Percentiles rank a stretch among this genome's conserved stretches.
phyloP scores from a whole-genome alignment of 2,888 invertebrate genomes.

The Eremobia ochroleuca region DNA sequence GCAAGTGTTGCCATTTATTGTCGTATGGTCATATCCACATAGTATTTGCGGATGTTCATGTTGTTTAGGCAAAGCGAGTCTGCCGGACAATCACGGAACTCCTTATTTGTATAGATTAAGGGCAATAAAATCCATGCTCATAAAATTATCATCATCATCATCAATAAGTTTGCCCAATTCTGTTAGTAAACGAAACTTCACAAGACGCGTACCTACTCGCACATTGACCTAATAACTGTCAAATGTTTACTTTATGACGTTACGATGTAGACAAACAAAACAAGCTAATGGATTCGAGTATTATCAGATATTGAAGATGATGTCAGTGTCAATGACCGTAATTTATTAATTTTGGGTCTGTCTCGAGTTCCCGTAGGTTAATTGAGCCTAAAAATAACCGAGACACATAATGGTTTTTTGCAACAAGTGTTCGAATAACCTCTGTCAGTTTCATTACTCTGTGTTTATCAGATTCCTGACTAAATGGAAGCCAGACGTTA shows the following conservation, averaged over 20 bases:
- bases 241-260: conserved; percentile 53
- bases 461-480: conserved; percentile 72
- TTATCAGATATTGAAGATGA: conserved; percentile 47
- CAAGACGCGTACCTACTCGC: conserved; percentile 37
- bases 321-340: conserved; percentile 52
- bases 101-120: conserved; percentile 22
- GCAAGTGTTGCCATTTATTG: too few relatives aligned
- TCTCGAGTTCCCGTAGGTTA: conserved; percentile 39
- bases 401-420: conserved; percentile 14
- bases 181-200: conserved; percentile 53
- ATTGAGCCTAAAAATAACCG: conserved; percentile 33
- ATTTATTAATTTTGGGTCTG: conserved; percentile 42
- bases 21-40: background rate
- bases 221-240: conserved; percentile 58
- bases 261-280: conserved; percentile 52
- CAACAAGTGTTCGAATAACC: conserved; percentile 2
- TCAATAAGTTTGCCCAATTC: conserved; percentile 26
- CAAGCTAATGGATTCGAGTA: conserved; percentile 47
- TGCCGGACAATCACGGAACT: conserved; percentile 8
- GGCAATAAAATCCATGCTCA: conserved; percentile 36
- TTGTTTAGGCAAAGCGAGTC: background rate
- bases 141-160: conserved; percentile 41
- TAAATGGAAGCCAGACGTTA: conserved; percentile 79
- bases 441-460: conserved; percentile 59
- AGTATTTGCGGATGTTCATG: background rate